A percentile compares a stretch with the other conserved stretches of the same genome.
Evolutionary conservation across 2,888 invertebrate genomes (phyloP).

Genomic region (Drosophila colorata): DNA sequence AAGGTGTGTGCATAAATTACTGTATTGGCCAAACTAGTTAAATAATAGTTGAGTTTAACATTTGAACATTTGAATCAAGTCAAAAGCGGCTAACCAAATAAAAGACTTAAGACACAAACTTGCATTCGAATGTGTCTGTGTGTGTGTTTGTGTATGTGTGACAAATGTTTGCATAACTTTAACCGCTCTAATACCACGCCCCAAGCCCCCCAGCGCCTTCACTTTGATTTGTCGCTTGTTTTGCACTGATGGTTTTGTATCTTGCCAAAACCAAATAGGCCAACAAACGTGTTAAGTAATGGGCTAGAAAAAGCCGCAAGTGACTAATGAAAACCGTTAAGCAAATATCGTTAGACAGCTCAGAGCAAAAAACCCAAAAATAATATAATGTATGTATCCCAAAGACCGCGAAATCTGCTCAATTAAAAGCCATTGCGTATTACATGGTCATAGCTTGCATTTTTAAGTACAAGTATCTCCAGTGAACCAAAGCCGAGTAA

Average conservation of each 20-base stretch:
- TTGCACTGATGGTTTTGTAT: constrained; percentile 16
- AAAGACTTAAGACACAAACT: constrained; percentile 75
- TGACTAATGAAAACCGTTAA: constrained; percentile 6
- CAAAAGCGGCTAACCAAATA: constrained; percentile 30
- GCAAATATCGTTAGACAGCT: neutral
- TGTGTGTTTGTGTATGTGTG: neutral
- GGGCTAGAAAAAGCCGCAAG: constrained; percentile 5
- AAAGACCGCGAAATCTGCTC: neutral
- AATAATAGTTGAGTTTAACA: constrained; percentile 17
- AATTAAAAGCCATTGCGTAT: neutral
- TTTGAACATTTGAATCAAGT: constrained; percentile 21
- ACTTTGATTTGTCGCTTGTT: constrained; percentile 48
- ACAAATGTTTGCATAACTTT: constrained; percentile 45
- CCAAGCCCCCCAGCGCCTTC: constrained; percentile 31
- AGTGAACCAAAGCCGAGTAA: constrained; percentile 20
- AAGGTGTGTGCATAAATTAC: constrained; percentile 11
- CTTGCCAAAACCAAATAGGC: constrained; percentile 4
- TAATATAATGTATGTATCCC: neutral
- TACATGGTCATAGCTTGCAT: constrained; percentile 26
- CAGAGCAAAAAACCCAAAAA: neutral
- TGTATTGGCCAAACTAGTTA: constrained; percentile 35
- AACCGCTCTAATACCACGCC: constrained; percentile 29
- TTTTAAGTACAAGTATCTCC: constrained; percentile 25
- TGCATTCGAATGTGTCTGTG: constrained; percentile 8
- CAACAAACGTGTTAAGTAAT: constrained; percentile 43